phyloP scores from a whole-genome alignment of 2,113 vertebrate species.

The Naja naja region DNA sequence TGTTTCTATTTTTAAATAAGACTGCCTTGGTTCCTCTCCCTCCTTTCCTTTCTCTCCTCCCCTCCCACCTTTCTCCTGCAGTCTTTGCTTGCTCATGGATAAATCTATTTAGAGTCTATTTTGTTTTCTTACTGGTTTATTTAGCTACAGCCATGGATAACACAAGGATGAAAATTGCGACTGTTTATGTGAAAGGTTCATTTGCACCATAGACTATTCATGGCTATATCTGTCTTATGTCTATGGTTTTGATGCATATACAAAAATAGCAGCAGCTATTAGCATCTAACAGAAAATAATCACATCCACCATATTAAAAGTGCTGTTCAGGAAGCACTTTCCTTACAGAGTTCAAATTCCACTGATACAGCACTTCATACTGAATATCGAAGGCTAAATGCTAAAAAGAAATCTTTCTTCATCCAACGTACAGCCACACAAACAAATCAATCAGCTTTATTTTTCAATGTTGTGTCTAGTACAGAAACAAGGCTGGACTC shows the following conservation, averaged over 20 bases:
- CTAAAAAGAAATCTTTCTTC: not conserved
- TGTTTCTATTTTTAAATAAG: slow-evolving; percentile 6
- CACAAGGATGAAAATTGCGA: not conserved
- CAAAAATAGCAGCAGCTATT: not conserved
- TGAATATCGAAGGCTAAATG: not conserved
- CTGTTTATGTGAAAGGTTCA: not conserved
- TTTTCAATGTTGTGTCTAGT: not conserved
- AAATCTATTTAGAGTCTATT: not conserved
- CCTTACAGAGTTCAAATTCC: not conserved
- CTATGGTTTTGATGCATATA: not conserved
- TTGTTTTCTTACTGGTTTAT: not conserved
- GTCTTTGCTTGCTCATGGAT: not conserved
- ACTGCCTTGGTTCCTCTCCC: not conserved
- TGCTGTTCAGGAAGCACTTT: not conserved
- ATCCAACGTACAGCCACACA: not conserved
- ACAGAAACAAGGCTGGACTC: not conserved
- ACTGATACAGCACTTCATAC: not conserved
- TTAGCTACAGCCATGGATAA: not conserved
- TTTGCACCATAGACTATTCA: not conserved
- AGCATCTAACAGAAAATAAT: not conserved
- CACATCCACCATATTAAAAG: not conserved
- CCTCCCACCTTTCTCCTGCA: not conserved
- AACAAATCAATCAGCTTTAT: not conserved
- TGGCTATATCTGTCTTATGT: not conserved
- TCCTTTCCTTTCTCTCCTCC: not conserved